phyloP scores from a whole-genome alignment of 1,140 invertebrate species.

The Stegodyphus dumicola region DNA sequence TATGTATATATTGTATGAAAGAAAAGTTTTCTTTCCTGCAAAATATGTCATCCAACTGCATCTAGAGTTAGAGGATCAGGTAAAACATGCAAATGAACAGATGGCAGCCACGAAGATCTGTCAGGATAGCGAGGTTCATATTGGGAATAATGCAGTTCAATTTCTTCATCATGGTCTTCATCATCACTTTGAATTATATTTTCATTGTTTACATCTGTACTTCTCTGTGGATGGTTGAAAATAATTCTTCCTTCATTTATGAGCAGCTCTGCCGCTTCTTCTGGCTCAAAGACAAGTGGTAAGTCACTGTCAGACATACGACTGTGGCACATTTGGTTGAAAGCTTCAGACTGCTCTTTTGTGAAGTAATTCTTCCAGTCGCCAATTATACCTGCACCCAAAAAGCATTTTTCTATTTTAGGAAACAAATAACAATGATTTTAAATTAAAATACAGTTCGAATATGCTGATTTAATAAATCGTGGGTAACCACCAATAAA shows the following conservation, averaged over 20 bases:
- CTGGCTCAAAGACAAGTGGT: conserved; percentile 40
- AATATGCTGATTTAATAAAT: no score
- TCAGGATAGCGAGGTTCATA: not conserved
- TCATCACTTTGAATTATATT: not conserved
- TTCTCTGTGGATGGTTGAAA: conserved; percentile 19
- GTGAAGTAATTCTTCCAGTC: conserved; percentile 87
- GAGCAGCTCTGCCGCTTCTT: conserved; percentile 29
- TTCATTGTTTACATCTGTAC: not conserved
- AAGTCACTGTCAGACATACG: conserved; percentile 14
- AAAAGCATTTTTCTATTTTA: not conserved
- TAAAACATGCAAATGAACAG: not conserved
- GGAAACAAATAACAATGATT: no score
- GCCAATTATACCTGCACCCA: conserved; percentile 73
- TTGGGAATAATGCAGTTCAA: no score
- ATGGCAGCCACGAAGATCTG: not conserved
- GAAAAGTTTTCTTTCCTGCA: no score
- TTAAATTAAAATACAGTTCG: no score
- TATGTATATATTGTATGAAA: no score
- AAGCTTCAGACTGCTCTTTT: conserved; percentile 72
- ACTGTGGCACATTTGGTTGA: conserved; percentile 73
- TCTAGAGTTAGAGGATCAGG: conserved; percentile 8
- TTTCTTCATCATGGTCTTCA: not conserved
- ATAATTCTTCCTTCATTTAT: conserved; percentile 39
- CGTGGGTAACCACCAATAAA: no score
- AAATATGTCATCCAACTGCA: not conserved